Percentiles rank a stretch among this genome's conserved stretches.
These are phyloP conservation scores for Varecia variegata DNA, from an alignment of 2,797 vertebrate species.

Conservation along the genomic window DNA sequence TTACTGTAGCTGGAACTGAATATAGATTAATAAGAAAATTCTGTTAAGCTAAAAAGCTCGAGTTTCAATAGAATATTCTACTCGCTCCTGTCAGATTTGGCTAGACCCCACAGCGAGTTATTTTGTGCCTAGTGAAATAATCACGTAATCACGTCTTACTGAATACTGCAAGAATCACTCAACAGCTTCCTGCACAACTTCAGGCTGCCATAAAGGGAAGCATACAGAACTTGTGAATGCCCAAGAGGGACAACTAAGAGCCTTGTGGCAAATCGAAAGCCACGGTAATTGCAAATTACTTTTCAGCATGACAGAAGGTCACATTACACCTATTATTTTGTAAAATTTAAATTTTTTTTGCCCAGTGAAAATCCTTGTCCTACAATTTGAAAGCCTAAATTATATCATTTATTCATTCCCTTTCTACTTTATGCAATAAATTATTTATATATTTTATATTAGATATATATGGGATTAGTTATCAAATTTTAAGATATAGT, in stretches of 20 bases:
- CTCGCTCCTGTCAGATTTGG: neutral
- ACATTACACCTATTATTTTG: neutral
- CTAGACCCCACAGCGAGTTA: neutral
- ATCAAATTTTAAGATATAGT: neutral
- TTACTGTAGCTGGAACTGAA: neutral
- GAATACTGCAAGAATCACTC: neutral
- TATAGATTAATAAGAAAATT: neutral
- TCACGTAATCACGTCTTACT: neutral
- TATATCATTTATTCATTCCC: neutral
- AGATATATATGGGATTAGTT: neutral
- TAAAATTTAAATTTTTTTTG: neutral
- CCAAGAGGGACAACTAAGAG: neutral
- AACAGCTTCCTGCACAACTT: too few species aligned
- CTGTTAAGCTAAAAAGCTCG: neutral
- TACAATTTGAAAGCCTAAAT: neutral
- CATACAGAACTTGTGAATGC: neutral
- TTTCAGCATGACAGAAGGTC: neutral
- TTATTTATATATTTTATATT: neutral
- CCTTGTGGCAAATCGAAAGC: neutral
- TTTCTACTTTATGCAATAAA: neutral
- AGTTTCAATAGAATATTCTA: neutral
- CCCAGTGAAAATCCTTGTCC: neutral
- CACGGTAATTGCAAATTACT: neutral
- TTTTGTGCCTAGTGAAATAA: neutral
- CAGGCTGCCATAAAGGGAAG: neutral